These are phyloP conservation scores for Neuroterus valhalla DNA, from an alignment of 1,140 invertebrate genomes.

Conservation along the genomic window DNA sequence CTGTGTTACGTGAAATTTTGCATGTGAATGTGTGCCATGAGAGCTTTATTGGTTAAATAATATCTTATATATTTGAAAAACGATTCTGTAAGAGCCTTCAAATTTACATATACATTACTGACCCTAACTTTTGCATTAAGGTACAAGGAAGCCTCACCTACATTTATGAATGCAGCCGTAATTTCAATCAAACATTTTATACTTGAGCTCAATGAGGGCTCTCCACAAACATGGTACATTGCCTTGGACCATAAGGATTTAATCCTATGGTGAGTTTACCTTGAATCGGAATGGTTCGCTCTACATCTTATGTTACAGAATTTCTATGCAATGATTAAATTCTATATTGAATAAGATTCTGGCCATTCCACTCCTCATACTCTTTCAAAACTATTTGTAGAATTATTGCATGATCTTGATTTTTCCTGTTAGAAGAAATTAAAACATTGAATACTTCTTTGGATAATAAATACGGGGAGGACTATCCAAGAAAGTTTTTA, in stretches of 20 bases:
- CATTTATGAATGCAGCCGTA: slow-evolving; percentile 17
- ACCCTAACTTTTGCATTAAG: slow-evolving; percentile 15
- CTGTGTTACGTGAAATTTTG: too few relatives aligned
- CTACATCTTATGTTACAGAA: slow-evolving; percentile 2
- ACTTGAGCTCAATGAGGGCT: slow-evolving; percentile 5
- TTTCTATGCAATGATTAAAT: not conserved
- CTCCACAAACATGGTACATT: slow-evolving; percentile 24
- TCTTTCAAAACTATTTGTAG: too few relatives aligned
- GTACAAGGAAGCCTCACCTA: slow-evolving; percentile 9
- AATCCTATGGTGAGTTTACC: slow-evolving; percentile 15
- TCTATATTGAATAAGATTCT: not conserved
- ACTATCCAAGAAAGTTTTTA: too few relatives aligned
- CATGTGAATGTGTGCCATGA: too few relatives aligned
- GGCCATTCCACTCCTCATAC: too few relatives aligned
- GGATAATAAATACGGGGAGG: too few relatives aligned
- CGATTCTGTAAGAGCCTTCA: not conserved
- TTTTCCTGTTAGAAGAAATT: too few relatives aligned
- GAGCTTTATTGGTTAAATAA: too few relatives aligned
- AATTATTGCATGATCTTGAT: too few relatives aligned
- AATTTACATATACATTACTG: slow-evolving; percentile 13
- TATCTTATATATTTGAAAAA: too few relatives aligned
- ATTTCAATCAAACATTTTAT: slow-evolving; percentile 24
- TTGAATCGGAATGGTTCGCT: slow-evolving; percentile 12
- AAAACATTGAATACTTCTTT: too few relatives aligned
- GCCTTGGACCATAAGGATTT: slow-evolving; percentile 15